These are phyloP conservation scores for Zaprionus vittiger DNA, from an alignment of 1,140 invertebrate genomes.

Conservation along the genomic window DNA sequence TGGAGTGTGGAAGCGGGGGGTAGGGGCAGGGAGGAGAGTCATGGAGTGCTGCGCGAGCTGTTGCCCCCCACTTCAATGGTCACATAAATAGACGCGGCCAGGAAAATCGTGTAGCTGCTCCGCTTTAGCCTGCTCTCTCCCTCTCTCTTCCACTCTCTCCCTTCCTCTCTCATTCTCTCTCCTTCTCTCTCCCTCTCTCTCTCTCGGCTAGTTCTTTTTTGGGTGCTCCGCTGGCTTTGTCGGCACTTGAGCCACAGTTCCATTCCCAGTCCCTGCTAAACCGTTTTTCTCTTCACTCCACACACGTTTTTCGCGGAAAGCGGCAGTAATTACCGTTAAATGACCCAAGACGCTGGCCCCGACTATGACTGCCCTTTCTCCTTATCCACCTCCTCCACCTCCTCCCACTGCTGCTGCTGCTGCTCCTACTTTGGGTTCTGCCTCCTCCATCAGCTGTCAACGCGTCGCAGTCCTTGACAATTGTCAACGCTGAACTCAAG, in stretches of 20 bases:
- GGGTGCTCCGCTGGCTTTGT: slow-evolving; percentile 74
- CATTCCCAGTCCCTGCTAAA: neutral
- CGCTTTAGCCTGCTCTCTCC: slow-evolving; percentile 34
- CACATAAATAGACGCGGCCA: slow-evolving; percentile 75
- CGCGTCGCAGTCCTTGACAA: slow-evolving; percentile 75
- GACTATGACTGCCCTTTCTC: no score
- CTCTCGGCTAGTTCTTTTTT: slow-evolving; percentile 69
- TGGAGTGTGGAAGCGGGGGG: slow-evolving; percentile 4
- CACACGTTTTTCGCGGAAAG: slow-evolving; percentile 64
- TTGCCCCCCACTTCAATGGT: slow-evolving; percentile 78
- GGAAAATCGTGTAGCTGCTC: slow-evolving; percentile 69
- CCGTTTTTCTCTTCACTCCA: slow-evolving; percentile 43
- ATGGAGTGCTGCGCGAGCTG: slow-evolving; percentile 26
- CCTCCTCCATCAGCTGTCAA: slow-evolving; percentile 43
- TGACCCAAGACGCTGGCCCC: slow-evolving; percentile 58
- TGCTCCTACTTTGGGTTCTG: neutral
- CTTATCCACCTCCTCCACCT: no score
- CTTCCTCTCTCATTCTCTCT: slow-evolving; percentile 34
- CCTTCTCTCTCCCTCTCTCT: slow-evolving; percentile 34
- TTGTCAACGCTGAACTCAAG: slow-evolving; percentile 74
- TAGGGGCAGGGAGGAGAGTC: neutral
- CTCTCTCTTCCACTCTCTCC: slow-evolving; percentile 9
- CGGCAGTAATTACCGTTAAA: slow-evolving; percentile 80
- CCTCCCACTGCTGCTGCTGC: neutral
- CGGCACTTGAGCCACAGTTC: slow-evolving; percentile 62